Evolutionary conservation across 2,888 invertebrate genomes (phyloP), one percentile per base, ranked within the genome.

Genomic region (Geophilus truncorum): DNA sequence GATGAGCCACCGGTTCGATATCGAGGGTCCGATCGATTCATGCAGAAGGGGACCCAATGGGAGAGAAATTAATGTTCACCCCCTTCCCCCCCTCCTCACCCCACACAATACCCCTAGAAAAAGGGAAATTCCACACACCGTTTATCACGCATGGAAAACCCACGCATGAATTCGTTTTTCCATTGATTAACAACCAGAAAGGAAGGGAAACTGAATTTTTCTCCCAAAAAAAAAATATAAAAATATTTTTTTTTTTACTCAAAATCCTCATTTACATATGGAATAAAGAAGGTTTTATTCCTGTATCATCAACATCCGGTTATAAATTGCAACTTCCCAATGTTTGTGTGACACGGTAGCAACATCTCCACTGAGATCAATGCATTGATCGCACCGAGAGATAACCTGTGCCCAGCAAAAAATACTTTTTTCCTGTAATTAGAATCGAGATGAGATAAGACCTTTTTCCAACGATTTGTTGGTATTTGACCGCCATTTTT

Each of bases 261-360:
- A n/a, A n/a, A n/a, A n/a, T n/a, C n/a, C n/a, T n/a, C n/a, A n/a
- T n/a, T n/a, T n/a, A n/a, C n/a, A n/a, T n/a, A n/a, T n/a, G n/a
- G n/a, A 51, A 18, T n/a, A 51, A 18, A 51, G 18, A 51, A 10
- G 25, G 57, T 18, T 62, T 62, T 62, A 23, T 40, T 3, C 40
- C 15, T n/a, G 40, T 40, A 51, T 51, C 51, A 51, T 40, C 70
- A 70, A 70, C 70, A 28, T 70, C 70, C 70, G 70, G 70, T 70
- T 70, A n/a, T 70, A 23, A 70, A 70, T 70, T 28, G 25, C 25
- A 70, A 70, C 70, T 70, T 70, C 28, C 51, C 51, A 51, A 28
- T 70, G 70, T 70, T 70, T 70, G 70, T 70, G 70, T 70, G 70
- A 70, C 70, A 70, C 70, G 70, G 70, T 70, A 70, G 70, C 70